Percentiles rank a stretch among this genome's conserved stretches.
Evolutionary conservation across 1,140 invertebrate species (phyloP).

Genomic region (Drosophila yakuba): DNA sequence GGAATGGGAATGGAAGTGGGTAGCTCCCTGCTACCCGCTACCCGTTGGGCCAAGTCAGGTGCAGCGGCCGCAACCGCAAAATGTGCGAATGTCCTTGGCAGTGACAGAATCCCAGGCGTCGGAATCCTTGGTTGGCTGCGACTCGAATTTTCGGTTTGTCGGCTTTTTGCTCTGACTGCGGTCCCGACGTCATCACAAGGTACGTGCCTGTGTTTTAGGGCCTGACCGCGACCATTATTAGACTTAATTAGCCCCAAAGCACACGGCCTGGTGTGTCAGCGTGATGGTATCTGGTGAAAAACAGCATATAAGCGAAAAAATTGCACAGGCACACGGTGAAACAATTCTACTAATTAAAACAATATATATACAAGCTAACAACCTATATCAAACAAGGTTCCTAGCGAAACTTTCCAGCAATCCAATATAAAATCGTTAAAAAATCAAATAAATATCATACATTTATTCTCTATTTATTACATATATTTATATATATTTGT

Average conservation of each 20-base stretch:
- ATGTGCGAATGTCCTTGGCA: conserved; percentile 59
- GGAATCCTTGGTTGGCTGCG: conserved; percentile 11
- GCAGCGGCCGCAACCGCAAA: conserved; percentile 68
- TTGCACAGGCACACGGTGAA: neutral
- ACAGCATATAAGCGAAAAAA: conserved; percentile 11
- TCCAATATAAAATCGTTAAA: neutral
- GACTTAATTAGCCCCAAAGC: conserved; percentile 64
- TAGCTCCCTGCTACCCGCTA: no score
- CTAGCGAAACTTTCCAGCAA: no score
- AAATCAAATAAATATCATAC: neutral
- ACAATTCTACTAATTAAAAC: neutral
- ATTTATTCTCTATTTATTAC: neutral
- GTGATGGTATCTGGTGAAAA: conserved; percentile 17
- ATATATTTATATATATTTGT: neutral
- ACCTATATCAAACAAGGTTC: no score
- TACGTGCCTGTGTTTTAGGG: conserved; percentile 26
- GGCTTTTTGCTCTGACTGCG: conserved; percentile 54
- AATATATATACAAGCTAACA: no score
- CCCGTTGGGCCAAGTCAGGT: conserved; percentile 37
- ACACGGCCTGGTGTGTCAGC: conserved; percentile 9
- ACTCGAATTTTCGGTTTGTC: conserved; percentile 12
- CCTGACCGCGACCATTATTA: conserved; percentile 55
- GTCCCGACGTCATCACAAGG: conserved; percentile 3
- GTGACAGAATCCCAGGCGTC: conserved; percentile 39
- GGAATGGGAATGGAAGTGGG: conserved; percentile 25